Conservation (phyloP, 2,888 invertebrate species). For the Glaucopsyche alexis region DNA sequence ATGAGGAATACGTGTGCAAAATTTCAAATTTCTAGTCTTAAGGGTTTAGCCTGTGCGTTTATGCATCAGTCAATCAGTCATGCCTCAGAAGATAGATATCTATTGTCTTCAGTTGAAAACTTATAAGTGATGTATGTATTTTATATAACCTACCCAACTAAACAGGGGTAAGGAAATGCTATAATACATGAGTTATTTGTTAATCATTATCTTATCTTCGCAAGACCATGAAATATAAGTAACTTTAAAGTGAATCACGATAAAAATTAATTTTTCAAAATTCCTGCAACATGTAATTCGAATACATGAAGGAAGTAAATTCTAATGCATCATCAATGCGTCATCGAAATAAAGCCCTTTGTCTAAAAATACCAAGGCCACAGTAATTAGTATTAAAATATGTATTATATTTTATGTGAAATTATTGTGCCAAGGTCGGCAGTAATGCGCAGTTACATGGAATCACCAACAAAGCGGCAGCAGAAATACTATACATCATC, state of each 20-base stretch:
- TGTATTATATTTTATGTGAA: conserved; percentile 25
- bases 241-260: background rate
- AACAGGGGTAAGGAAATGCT: no score
- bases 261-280: background rate
- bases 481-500: background rate
- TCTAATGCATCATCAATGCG: background rate
- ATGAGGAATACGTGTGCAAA: no score
- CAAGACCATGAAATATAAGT: background rate
- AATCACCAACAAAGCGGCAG: background rate
- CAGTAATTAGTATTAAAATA: conserved; percentile 13
- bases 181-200: background rate
- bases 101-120: no score
- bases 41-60: no score
- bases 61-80: no score
- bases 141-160: no score
- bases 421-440: conserved; percentile 25
- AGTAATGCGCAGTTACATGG: conserved; percentile 2
- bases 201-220: background rate
- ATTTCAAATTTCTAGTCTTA: no score
- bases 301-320: background rate
- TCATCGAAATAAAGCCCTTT: conserved; percentile 7
- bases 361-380: conserved; percentile 22
- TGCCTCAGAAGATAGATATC: no score
- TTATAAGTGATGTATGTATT: no score
- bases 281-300: background rate